Base-by-base conservation (phyloP, 2,113 vertebrate species). In the Eulemur macaco region DNA sequence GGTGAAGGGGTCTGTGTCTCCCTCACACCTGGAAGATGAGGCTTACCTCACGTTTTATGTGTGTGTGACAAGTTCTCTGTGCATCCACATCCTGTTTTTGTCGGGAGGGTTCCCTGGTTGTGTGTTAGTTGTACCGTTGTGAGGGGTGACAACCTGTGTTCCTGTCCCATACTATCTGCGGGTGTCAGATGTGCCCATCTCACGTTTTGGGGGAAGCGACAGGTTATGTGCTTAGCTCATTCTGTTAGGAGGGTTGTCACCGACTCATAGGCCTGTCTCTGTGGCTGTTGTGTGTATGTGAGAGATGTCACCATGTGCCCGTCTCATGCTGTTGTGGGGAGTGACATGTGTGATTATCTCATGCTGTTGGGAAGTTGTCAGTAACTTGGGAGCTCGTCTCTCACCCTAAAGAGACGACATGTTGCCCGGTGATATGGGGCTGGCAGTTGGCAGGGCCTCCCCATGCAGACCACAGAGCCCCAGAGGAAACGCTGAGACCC, bases 291-390 rank as follows among this genome's bases (percentile, higher is more conserved):
- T 74, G 58, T 56, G 52, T 77, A 17, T 82, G 93, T 73, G 89
- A 86, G 86, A 69, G 87, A 68, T 93, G 83, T 91, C 87, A 92
- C 94, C 84, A 47, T 93, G 94, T 84, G 88, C 78, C 93, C 64
- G 0, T 94, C 87, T 77, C 87, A 25, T 80, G 82, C 96, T 92
- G 78, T 63, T 83, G 88, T 86, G 81, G 83, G 82, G 93, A 93
- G 91, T 97, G 97, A 89, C 77, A n/a, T 85, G 86, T 90, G 73
- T 96, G 92, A 94, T 86, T 66, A 66, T 66, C 91, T 95, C 60
- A 8, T 94, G 96, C 81, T 97, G 85, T 56, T 88, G 71, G 87
- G 97, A 95, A 85, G 47, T 85, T 89, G 78, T 89, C 94, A 76
- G 92, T 73, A 86, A 93, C 89, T 83, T 86, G 80, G 95, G 78